Evolutionary conservation across 2,797 vertebrate genomes (phyloP).

Genomic region (Lacerta agilis): DNA sequence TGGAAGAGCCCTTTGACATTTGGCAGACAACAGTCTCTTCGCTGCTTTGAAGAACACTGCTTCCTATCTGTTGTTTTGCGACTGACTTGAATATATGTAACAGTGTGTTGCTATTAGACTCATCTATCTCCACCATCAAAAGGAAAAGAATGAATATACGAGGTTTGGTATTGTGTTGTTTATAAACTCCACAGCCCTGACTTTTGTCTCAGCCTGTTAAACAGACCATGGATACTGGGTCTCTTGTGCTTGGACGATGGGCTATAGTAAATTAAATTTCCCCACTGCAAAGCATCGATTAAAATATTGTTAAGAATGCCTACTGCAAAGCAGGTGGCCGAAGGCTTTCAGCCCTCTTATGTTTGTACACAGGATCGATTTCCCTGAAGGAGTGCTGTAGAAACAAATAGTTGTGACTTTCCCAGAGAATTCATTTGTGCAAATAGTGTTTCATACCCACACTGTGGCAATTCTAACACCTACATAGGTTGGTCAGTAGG

Average conservation of each 20-base stretch:
- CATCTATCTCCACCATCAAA: constrained; percentile 7
- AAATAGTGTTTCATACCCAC: neutral
- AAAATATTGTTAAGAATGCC: neutral
- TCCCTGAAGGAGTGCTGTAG: too few species aligned
- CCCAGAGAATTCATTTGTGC: neutral
- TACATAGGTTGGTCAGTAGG: neutral
- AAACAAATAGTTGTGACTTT: neutral
- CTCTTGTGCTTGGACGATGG: neutral
- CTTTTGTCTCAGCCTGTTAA: neutral
- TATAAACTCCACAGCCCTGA: neutral
- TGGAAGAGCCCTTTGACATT: constrained; percentile 16
- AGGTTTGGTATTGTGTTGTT: neutral
- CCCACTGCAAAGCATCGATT: neutral
- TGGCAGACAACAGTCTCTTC: constrained; percentile 17
- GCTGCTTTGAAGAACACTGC: constrained; percentile 22
- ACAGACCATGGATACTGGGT: neutral
- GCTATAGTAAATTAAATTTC: neutral
- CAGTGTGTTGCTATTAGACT: constrained; percentile 10
- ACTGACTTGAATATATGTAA: neutral
- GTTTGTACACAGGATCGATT: too few species aligned
- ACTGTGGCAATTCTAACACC: neutral
- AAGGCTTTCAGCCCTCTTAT: neutral
- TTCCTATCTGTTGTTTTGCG: neutral
- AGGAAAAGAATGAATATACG: constrained; percentile 20
- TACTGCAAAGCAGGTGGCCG: neutral